These are phyloP conservation scores for Siniperca knerii DNA, from an alignment of 2,113 vertebrate genomes.

Conservation along the genomic window DNA sequence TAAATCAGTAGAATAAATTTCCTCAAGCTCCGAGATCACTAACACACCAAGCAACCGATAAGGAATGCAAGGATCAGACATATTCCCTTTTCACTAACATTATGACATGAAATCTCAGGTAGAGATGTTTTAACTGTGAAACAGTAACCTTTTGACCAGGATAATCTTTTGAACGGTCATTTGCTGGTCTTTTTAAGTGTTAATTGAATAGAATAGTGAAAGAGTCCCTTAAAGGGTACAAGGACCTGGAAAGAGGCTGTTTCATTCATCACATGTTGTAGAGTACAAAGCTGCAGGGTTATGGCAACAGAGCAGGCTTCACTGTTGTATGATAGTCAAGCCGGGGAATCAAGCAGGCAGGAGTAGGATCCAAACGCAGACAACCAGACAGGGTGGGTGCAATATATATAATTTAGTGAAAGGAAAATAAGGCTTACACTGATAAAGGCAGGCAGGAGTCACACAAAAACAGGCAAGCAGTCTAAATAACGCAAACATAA, in stretches of 20 bases:
- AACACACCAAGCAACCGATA: constrained; percentile 15
- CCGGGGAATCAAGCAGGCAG: too few species aligned
- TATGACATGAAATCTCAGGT: neutral
- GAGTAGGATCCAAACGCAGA: too few species aligned
- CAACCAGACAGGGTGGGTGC: too few species aligned
- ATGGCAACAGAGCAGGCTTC: constrained; percentile 20
- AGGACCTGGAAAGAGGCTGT: neutral
- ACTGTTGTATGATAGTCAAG: too few species aligned
- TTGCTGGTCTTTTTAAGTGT: neutral
- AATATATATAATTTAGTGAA: too few species aligned
- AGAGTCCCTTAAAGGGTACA: neutral
- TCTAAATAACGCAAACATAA: too few species aligned
- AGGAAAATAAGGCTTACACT: too few species aligned
- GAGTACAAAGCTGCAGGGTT: neutral
- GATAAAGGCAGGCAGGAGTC: too few species aligned
- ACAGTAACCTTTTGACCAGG: neutral
- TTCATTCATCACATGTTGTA: constrained; percentile 7
- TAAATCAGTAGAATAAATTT: neutral
- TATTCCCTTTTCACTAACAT: neutral
- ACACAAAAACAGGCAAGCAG: too few species aligned
- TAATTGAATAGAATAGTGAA: neutral
- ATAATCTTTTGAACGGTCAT: neutral
- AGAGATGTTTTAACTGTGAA: neutral
- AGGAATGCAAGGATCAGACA: constrained; percentile 8
- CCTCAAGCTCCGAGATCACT: constrained; percentile 8